Evolutionary conservation across 1,140 invertebrate species (phyloP).

Genomic region (Gryon sp.): DNA sequence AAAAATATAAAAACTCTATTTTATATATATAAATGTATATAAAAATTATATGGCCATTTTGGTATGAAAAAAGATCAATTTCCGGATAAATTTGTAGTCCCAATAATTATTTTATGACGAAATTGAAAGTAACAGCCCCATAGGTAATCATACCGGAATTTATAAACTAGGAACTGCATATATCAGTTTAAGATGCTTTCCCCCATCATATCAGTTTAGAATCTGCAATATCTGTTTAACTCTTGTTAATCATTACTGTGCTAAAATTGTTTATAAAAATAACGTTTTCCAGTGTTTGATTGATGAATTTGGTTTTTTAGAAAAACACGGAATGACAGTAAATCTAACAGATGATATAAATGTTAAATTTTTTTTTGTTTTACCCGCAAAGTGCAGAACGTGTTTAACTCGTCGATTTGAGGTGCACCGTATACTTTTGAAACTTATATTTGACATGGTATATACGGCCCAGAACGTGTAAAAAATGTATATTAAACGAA

Average conservation of each 20-base stretch:
- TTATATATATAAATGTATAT: too few species aligned
- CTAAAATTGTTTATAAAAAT: constrained; percentile 58
- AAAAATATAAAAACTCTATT: too few species aligned
- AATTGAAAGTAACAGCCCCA: constrained; percentile 65
- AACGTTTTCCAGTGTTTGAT: constrained; percentile 26
- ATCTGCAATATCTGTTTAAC: constrained; percentile 59
- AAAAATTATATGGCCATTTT: too few species aligned
- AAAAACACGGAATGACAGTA: constrained; percentile 25
- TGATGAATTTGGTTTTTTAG: constrained; percentile 37
- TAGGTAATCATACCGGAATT: constrained; percentile 62
- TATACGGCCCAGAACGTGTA: too few species aligned
- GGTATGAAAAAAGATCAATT: constrained; percentile 51
- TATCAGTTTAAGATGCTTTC: constrained; percentile 65
- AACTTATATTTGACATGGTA: too few species aligned
- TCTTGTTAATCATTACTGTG: constrained; percentile 50
- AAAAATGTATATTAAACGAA: too few species aligned
- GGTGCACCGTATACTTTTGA: too few species aligned
- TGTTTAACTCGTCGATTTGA: too few species aligned
- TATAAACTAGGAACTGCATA: constrained; percentile 67
- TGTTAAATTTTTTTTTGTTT: constrained; percentile 47
- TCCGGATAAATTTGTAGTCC: constrained; percentile 60
- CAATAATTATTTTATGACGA: constrained; percentile 66
- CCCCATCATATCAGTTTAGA: constrained; percentile 51
- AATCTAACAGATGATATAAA: constrained; percentile 10
- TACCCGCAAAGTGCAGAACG: too few species aligned